A percentile compares a stretch with the other conserved stretches of the same genome.
Evolutionary conservation across 2,888 invertebrate species (phyloP).

Genomic region (Cantharis rufa): DNA sequence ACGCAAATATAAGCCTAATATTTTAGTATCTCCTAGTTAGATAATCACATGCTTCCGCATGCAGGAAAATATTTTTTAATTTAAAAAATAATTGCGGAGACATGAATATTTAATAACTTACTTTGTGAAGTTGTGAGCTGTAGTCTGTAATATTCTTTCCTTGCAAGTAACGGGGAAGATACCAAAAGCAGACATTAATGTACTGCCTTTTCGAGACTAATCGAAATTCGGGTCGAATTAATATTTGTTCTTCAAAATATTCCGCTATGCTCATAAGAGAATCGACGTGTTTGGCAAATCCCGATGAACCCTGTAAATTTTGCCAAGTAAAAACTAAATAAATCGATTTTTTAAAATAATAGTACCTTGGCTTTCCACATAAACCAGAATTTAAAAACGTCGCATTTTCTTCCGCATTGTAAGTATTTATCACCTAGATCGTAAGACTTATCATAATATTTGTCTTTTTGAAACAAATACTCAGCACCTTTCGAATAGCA

Average conservation of each 20-base stretch:
- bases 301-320: conserved; percentile 53
- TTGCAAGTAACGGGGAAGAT: conserved; percentile 61
- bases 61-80: neutral
- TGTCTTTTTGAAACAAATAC: conserved; percentile 62
- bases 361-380: conserved; percentile 70
- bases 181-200: conserved; percentile 76
- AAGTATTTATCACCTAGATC: conserved; percentile 66
- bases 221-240: conserved; percentile 51
- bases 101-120: conserved; percentile 35
- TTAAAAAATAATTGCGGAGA: neutral
- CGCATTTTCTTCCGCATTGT: conserved; percentile 71
- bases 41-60: neutral
- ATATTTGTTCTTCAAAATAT: conserved; percentile 55
- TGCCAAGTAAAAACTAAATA: neutral
- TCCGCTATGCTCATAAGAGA: conserved; percentile 57
- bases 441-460: conserved; percentile 59
- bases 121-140: conserved; percentile 53
- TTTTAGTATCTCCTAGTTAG: neutral
- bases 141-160: conserved; percentile 48
- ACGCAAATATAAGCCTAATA: neutral
- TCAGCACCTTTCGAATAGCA: conserved; percentile 59
- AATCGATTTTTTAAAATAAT: conserved; percentile 8
- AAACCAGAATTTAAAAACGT: conserved; percentile 73
- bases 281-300: conserved; percentile 60
- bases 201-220: conserved; percentile 62